Evolutionary conservation across 2,888 invertebrate species (phyloP).

Genomic region (Galerucella pusilla): DNA sequence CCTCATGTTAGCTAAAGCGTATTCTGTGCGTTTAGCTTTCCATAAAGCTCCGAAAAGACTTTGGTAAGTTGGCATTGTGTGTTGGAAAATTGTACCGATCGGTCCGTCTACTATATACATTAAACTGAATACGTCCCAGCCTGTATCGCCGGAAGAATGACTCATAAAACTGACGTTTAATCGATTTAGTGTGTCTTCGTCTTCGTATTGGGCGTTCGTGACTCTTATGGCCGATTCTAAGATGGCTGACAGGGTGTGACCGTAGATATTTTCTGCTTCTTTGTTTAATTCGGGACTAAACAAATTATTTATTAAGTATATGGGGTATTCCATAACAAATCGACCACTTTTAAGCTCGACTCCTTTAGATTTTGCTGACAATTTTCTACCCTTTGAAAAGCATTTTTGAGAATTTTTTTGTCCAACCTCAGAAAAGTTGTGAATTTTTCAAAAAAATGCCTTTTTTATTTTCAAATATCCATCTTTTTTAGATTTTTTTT

Average conservation of each 20-base stretch:
- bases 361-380: no score
- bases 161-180: constrained; percentile 77
- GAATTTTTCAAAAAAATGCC: no score
- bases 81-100: constrained; percentile 84
- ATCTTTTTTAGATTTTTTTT: no score
- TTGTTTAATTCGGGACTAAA: constrained; percentile 87
- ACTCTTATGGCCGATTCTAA: constrained; percentile 88
- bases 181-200: constrained; percentile 87
- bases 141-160: constrained; percentile 75
- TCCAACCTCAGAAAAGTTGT: no score
- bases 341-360: no score
- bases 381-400: no score
- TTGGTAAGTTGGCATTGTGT: constrained; percentile 81
- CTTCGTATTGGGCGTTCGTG: constrained; percentile 95
- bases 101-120: constrained; percentile 91
- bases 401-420: no score
- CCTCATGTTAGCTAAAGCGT: constrained; percentile 84
- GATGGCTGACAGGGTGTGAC: constrained; percentile 88
- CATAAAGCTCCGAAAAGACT: constrained; percentile 89
- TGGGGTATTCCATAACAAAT: no score
- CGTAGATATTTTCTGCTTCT: constrained; percentile 85
- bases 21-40: constrained; percentile 91
- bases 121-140: constrained; percentile 84
- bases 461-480: no score
- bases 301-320: no score